Evolutionary conservation across 1,140 invertebrate species (phyloP), one percentile per base, ranked within the genome.

Genomic region (Hirudo medicinalis): DNA sequence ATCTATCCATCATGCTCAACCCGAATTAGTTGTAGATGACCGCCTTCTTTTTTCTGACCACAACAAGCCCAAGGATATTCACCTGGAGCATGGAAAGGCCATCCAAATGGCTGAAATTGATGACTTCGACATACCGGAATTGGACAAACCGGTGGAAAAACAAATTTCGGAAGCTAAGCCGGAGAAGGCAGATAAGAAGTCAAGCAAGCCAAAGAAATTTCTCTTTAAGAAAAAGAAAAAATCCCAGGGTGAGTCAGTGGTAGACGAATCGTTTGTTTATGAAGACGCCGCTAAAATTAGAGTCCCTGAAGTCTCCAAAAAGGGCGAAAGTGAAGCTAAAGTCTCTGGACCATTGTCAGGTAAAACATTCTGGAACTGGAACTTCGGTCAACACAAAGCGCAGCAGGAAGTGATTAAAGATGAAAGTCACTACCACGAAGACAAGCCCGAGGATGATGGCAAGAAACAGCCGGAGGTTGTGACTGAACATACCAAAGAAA

Each of bases 301-400:
- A 63, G 22, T 63, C 19, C 57, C 57, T 25, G 29, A 22, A 63
- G 22, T 63, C 22, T 32, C 57, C 22, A 63, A 63, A 20, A 63
- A 63, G 29, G 57, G 13, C 2, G 29, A n/a, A 63, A 63, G 57
- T 20, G 57, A 63, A 32, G 19, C 22, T 13, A 32, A 25, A 25
- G 22, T 25, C 29, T 63, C 57, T 22, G 29, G 29, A 63, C 22
- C 22, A 22, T 13, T 15, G 8, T 22, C 22, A 22, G 57, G 29
- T 63, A 63, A 63, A 63, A 22, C 57, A 25, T 63, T 63, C 57
- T 63, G 57, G 57, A 63, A 63, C 29, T 63, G 57, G 57, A 32
- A 20, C 29, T 63, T 63, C 29, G 57, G 29, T 25, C 57, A 63
- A 15, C 22, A 32, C 57, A 63, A 63, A 32, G 8, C 57, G 8